A percentile compares a stretch with the other conserved stretches of the same genome.
These are phyloP conservation scores for Coptotermes formosanus DNA, from an alignment of 1,140 invertebrate genomes.

Conservation along the genomic window DNA sequence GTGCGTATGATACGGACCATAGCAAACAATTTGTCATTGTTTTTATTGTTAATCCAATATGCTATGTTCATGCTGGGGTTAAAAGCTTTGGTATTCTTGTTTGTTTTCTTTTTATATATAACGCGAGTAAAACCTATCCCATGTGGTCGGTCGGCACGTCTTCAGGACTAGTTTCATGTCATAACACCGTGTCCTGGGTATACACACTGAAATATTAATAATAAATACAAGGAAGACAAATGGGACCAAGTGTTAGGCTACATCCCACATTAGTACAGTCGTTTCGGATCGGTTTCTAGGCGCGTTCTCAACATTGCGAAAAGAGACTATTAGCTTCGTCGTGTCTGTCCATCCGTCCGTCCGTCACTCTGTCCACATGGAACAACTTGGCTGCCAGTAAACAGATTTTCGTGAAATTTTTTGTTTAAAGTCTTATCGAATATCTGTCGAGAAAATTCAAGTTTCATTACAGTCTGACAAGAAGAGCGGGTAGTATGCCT, in stretches of 20 bases:
- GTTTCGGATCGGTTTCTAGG: neutral
- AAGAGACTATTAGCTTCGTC: too few relatives aligned
- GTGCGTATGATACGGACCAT: neutral
- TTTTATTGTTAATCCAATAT: slow-evolving; percentile 16
- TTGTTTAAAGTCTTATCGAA: too few relatives aligned
- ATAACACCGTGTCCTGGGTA: neutral
- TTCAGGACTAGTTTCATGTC: neutral
- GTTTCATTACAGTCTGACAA: too few relatives aligned
- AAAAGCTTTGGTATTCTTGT: neutral
- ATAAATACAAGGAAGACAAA: slow-evolving; percentile 10
- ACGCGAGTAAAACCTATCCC: slow-evolving; percentile 1
- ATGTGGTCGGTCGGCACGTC: slow-evolving; percentile 3
- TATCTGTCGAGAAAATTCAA: too few relatives aligned
- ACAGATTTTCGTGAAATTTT: too few relatives aligned
- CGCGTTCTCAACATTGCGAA: too few relatives aligned
- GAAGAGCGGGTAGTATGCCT: too few relatives aligned
- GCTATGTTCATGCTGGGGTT: neutral
- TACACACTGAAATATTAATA: slow-evolving; percentile 6
- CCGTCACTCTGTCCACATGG: too few relatives aligned
- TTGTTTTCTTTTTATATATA: neutral
- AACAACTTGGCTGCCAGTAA: too few relatives aligned
- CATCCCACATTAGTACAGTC: neutral
- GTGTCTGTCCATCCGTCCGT: too few relatives aligned
- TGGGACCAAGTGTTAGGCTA: neutral
- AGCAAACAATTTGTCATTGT: slow-evolving; percentile 6